phyloP scores from a whole-genome alignment of 37 sponge, comb jelly and placozoan species.

The Ianthella basta region DNA sequence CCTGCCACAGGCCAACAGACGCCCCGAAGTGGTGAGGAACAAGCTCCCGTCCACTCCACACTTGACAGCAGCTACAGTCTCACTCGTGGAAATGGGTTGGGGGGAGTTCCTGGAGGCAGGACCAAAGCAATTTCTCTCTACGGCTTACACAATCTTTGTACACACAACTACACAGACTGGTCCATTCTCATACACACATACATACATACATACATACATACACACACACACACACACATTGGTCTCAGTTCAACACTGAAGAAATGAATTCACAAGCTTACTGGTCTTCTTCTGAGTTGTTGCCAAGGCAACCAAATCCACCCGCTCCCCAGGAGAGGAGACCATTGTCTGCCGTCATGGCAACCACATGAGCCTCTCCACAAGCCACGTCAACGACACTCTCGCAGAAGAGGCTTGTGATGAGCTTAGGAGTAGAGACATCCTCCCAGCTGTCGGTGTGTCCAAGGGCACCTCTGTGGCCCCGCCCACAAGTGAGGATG shows the following conservation, averaged over 20 bases:
- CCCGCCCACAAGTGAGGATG: slow-evolving; percentile 90
- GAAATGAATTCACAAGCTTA: slow-evolving; percentile 16
- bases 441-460: slow-evolving; percentile 59
- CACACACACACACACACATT: slow-evolving; percentile 13
- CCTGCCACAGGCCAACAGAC: slow-evolving; percentile 92
- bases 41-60: slow-evolving; percentile 96
- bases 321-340: slow-evolving; percentile 91
- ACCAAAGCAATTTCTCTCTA: neutral
- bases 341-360: slow-evolving; percentile 71
- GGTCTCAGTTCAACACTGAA: slow-evolving; percentile 34
- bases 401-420: slow-evolving; percentile 66
- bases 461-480: slow-evolving; percentile 77
- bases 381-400: slow-evolving; percentile 74
- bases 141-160: neutral
- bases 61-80: slow-evolving; percentile 50
- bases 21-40: slow-evolving; percentile 86
- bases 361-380: slow-evolving; percentile 86
- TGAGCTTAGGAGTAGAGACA: slow-evolving; percentile 70
- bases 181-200: too few relatives aligned
- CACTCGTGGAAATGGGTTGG: slow-evolving; percentile 29
- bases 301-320: slow-evolving; percentile 80
- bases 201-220: neutral
- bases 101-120: slow-evolving; percentile 28
- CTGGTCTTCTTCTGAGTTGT: slow-evolving; percentile 72
- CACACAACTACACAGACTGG: neutral